Conservation (phyloP, 2,888 invertebrate genomes). For the Heliconius cydno region DNA sequence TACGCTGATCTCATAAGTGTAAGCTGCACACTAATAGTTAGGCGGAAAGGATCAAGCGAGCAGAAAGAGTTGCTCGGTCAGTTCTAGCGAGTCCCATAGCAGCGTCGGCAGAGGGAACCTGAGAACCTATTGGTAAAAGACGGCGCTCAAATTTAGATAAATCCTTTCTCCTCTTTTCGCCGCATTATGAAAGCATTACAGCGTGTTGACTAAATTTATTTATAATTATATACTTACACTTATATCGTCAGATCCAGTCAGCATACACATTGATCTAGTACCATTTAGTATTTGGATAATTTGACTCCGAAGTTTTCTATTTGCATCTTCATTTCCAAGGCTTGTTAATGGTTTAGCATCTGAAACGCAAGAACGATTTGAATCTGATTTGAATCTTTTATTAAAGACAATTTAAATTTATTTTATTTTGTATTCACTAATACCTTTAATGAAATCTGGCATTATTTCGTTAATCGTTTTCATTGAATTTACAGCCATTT, state of each 20-base stretch:
- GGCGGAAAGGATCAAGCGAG: too few species aligned
- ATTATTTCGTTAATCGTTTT: conserved; percentile 96
- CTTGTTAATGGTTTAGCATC: conserved; percentile 93
- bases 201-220: neutral
- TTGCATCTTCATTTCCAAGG: conserved; percentile 89
- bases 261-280: conserved; percentile 93
- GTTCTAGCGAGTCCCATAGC: too few species aligned
- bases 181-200: neutral
- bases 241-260: conserved; percentile 94
- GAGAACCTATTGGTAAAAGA: too few species aligned
- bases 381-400: neutral
- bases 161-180: neutral
- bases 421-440: neutral
- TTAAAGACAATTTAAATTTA: neutral
- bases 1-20: too few species aligned
- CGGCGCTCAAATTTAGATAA: neutral
- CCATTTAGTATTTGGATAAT: conserved; percentile 93
- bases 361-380: conserved; percentile 47
- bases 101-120: too few species aligned
- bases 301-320: conserved; percentile 92
- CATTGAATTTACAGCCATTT: conserved; percentile 96
- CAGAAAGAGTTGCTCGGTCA: too few species aligned
- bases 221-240: conserved; percentile 78
- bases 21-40: too few species aligned
- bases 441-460: conserved; percentile 95